phyloP scores from a whole-genome alignment of 2,888 invertebrate species.

The Drosophila mimetica region DNA sequence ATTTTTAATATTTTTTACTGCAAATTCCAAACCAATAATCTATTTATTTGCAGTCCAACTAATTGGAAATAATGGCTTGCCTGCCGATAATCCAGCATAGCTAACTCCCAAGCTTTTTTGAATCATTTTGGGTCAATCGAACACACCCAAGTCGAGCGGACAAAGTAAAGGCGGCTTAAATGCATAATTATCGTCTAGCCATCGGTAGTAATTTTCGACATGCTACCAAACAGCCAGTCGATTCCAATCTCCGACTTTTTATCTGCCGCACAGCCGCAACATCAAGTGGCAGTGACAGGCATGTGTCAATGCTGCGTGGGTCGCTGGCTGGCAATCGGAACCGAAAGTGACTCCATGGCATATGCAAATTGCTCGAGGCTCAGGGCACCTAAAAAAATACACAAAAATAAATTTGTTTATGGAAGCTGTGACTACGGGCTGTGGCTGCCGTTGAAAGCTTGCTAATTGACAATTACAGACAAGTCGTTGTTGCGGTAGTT shows the following conservation, averaged over 20 bases:
- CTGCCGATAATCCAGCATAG: neutral
- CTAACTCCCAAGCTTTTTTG: neutral
- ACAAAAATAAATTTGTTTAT: slow-evolving; percentile 29
- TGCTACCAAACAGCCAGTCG: slow-evolving; percentile 64
- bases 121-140: slow-evolving; percentile 14
- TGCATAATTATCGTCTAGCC: slow-evolving; percentile 40
- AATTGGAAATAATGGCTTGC: slow-evolving; percentile 3
- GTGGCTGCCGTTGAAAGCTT: slow-evolving; percentile 71
- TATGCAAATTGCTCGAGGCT: slow-evolving; percentile 49
- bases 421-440: slow-evolving; percentile 47
- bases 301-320: slow-evolving; percentile 71
- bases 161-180: slow-evolving; percentile 39
- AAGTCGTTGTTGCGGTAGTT: slow-evolving; percentile 35
- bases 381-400: slow-evolving; percentile 9
- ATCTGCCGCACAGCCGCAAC: slow-evolving; percentile 39
- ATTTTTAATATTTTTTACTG: too few relatives aligned
- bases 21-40: neutral
- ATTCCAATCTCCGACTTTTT: slow-evolving; percentile 25
- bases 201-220: slow-evolving; percentile 47
- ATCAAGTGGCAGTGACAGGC: slow-evolving; percentile 58
- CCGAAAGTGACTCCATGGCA: slow-evolving; percentile 46
- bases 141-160: slow-evolving; percentile 37
- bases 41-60: neutral
- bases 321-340: slow-evolving; percentile 35
- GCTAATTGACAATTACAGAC: slow-evolving; percentile 77